Base-by-base conservation (phyloP, 2,113 vertebrate genomes). In the Nerophis ophidion region DNA sequence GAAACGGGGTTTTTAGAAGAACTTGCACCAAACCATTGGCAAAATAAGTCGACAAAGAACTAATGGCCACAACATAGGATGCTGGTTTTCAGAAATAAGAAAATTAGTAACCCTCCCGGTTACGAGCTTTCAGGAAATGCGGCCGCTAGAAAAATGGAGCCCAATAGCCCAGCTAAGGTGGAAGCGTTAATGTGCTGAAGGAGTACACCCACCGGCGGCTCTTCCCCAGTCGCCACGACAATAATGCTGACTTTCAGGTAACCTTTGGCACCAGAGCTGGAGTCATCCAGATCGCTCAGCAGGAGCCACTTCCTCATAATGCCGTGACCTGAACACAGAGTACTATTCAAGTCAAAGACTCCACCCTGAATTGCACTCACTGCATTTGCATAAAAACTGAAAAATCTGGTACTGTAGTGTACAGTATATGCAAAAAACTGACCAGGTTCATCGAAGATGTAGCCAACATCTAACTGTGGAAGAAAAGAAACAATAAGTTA, bases 191-290 rank as follows among this genome's bases (percentile, higher is more conserved):
- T 12, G 6, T 57, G 9, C 55, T 5, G 2, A 10, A 61, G 36
- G 14, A 13, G 6, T 42, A 7, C 1, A 61, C 67, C 0, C 82
- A 99, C 97, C 16, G 91, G 94, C 40, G 92, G 89, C 8, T 97
- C 95, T 60, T 98, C 97, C 80, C 97, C 95, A 1, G 93, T 92
- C 56, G 92, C 94, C 49, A 97, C 74, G 56, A 98, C 76, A 59
- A 94, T 87, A 87, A 99, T 92, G 88, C 92, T 98, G 88, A 97
- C 94, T 93, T 99, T 98, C 60, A 99, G 79, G 81, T 99, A 99
- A 61, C 97, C 97, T 85, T 89, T 95, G 50, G 94, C 86, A 45
- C 91, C 94, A 5, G 90, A 93, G 80, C 78, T 92, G 57, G 90
- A 54, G 60, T 98, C 94, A 80, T 98, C 95, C 0, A 92, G 90